Evolutionary conservation across 2,797 vertebrate species (phyloP), one percentile per base, ranked within the genome.

Genomic region (Mastacembelus armatus): DNA sequence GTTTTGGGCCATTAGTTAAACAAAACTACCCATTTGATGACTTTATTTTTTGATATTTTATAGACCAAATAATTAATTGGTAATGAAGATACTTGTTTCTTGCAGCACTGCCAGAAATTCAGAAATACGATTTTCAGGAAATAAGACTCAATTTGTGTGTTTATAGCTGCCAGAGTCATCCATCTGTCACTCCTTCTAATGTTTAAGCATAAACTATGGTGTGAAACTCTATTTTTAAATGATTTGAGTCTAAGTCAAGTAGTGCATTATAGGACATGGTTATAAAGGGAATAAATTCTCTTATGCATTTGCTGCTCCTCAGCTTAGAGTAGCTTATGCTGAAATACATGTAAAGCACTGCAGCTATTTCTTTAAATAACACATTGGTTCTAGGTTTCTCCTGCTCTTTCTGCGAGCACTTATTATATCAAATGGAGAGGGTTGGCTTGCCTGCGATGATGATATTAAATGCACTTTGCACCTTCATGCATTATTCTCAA

Each of bases 401-500:
- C 38, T 33, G 52, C 29, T 44, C 64, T 43, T 54, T 72, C 16
- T 21, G 32, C 48, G 69, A 69, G 30, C 49, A 22, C 44, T 66
- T 77, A 72, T 78, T 69, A 61, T 54, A 73, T 71, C 50, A 78
- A 71, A 61, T 49, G 40, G 54, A 61, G 66, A 51, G 66, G 32
- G 50, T 63, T 2, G 11, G n/a, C 39, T 32, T 47, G 49, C 55
- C 44, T 2, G 16, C 57, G 50, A 66, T 7, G 42, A 55, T 36
- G 66, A 58, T 82, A 74, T 82, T 8, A 54, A 81, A 62, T 50
- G 69, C 66, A 62, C 74, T 78, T 45, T 78, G 60, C 70, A 69
- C 65, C 66, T 70, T 80, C 56, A 70, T 83, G 66, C 63, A 79
- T 87, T 83, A 76, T 84, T 81, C 68, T 74, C 10, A 10, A 75